Conservation (phyloP, 2,113 vertebrate genomes). For the Lynx canadensis region DNA sequence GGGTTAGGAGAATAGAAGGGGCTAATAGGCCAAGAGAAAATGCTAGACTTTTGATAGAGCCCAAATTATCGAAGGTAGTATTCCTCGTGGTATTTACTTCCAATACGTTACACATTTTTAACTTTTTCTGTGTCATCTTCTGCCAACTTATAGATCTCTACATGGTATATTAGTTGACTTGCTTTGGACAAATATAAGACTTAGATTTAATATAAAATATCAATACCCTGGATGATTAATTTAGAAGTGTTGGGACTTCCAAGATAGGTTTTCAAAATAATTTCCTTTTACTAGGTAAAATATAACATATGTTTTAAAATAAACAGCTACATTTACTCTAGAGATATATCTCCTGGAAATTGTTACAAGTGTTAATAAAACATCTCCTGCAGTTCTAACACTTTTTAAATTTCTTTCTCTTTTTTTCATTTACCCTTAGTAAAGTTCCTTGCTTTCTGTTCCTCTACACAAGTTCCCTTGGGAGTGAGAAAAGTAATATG, state of each 20-base stretch:
- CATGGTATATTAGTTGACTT: neutral
- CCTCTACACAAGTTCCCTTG: neutral
- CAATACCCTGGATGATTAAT: neutral
- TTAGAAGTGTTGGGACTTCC: neutral
- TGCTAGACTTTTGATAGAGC: neutral
- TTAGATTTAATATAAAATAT: neutral
- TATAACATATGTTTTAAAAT: neutral
- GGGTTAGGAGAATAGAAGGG: neutral
- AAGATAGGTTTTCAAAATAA: neutral
- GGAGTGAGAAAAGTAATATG: neutral
- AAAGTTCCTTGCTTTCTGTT: neutral
- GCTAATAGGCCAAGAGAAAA: neutral
- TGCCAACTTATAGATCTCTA: neutral
- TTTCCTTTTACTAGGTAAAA: neutral
- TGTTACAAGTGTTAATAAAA: neutral
- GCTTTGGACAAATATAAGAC: neutral
- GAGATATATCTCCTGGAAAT: neutral
- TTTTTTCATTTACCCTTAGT: neutral
- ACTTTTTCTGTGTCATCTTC: neutral
- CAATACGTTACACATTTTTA: neutral
- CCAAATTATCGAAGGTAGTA: neutral
- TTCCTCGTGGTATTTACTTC: neutral
- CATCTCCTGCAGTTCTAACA: neutral
- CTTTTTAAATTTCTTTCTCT: neutral
- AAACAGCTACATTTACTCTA: neutral